Conservation (phyloP, 1,140 invertebrate genomes). For the Melitaea cinxia region DNA sequence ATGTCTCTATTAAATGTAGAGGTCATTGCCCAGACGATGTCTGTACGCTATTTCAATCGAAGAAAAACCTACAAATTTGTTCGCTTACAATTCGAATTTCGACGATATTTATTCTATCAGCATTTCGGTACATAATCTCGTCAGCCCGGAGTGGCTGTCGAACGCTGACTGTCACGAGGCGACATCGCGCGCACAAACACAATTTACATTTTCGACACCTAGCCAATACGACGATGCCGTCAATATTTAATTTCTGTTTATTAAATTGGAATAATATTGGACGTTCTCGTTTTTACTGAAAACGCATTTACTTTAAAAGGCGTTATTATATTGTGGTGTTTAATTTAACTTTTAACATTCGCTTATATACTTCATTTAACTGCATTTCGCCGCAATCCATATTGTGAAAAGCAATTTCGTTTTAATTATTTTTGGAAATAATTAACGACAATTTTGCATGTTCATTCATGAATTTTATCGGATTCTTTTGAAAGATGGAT, state of each 20-base stretch:
- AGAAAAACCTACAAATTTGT: too few species aligned
- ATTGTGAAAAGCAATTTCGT: too few species aligned
- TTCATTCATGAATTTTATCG: too few species aligned
- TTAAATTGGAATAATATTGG: constrained; percentile 4
- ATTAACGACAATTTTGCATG: too few species aligned
- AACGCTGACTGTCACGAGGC: constrained; percentile 45
- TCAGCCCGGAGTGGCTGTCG: constrained; percentile 12
- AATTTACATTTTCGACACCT: constrained; percentile 58
- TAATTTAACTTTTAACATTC: not conserved
- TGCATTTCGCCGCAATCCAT: not conserved
- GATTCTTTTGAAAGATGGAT: too few species aligned
- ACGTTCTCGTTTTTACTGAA: not conserved
- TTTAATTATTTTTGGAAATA: too few species aligned
- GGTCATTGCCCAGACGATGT: too few species aligned
- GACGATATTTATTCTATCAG: constrained; percentile 14
- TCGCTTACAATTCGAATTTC: too few species aligned
- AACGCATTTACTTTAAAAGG: not conserved
- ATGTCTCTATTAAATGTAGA: too few species aligned
- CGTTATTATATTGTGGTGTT: not conserved
- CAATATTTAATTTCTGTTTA: constrained; percentile 11
- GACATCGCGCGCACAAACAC: constrained; percentile 49
- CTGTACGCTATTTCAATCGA: too few species aligned
- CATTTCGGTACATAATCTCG: constrained; percentile 11
- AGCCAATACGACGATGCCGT: constrained; percentile 30
- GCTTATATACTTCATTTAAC: not conserved